Evolutionary conservation across 2,113 vertebrate species (phyloP).

Genomic region (Cottus gobio): DNA sequence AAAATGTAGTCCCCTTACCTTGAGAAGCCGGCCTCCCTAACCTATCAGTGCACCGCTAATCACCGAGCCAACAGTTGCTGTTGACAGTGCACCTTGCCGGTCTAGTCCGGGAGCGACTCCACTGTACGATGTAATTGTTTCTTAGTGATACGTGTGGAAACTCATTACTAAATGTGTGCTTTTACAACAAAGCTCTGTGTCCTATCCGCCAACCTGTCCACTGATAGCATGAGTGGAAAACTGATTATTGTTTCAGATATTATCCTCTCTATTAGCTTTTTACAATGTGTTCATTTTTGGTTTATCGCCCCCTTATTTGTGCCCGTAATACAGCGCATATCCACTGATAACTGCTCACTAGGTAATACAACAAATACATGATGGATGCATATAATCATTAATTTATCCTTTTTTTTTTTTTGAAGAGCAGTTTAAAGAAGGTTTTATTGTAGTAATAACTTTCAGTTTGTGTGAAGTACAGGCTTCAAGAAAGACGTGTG

Average conservation of each 20-base stretch:
- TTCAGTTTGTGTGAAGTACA: neutral
- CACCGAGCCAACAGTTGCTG: slow-evolving; percentile 30
- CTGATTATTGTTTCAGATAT: slow-evolving; percentile 14
- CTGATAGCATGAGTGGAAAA: slow-evolving; percentile 59
- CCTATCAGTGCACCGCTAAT: slow-evolving; percentile 14
- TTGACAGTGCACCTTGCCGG: slow-evolving; percentile 9
- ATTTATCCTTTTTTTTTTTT: slow-evolving; percentile 10
- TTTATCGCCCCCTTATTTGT: slow-evolving; percentile 15
- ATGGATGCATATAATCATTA: neutral
- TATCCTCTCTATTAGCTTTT: slow-evolving; percentile 28
- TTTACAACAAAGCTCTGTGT: slow-evolving; percentile 35
- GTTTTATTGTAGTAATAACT: neutral
- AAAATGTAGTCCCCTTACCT: slow-evolving; percentile 14
- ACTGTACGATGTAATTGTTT: slow-evolving; percentile 58
- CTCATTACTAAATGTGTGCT: slow-evolving; percentile 45
- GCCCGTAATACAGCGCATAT: slow-evolving; percentile 2
- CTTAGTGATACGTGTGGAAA: slow-evolving; percentile 59
- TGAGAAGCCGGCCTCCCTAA: neutral
- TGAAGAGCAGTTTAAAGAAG: neutral
- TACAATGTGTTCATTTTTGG: slow-evolving; percentile 33
- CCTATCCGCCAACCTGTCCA: slow-evolving; percentile 14
- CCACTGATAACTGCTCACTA: neutral
- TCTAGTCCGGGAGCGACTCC: slow-evolving; percentile 37
- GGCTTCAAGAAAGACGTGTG: neutral
- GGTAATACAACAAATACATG: slow-evolving; percentile 30